Evolutionary conservation across 2,113 vertebrate genomes (phyloP).

Genomic region (Ammospiza caudacuta): DNA sequence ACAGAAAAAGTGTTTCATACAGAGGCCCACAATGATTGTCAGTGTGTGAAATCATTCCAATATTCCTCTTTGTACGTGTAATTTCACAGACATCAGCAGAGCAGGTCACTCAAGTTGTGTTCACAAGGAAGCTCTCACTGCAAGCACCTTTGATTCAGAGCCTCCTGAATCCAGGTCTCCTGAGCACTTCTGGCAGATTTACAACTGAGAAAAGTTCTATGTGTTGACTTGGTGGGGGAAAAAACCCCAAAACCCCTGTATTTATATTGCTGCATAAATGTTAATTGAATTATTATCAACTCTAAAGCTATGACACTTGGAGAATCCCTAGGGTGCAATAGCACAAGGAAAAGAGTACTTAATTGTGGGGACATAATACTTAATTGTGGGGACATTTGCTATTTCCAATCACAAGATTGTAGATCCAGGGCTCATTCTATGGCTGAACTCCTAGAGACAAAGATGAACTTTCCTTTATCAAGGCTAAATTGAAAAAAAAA

Average conservation of each 20-base stretch:
- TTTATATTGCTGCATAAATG: background rate
- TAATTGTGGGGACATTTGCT: background rate
- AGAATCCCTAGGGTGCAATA: background rate
- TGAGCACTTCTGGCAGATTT: background rate
- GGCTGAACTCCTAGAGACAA: background rate
- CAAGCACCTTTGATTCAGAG: background rate
- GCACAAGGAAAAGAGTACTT: background rate
- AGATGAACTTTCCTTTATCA: background rate
- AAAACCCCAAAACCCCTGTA: background rate
- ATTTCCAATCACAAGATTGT: background rate
- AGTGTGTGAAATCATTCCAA: background rate
- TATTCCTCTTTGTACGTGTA: background rate
- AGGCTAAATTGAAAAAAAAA: background rate
- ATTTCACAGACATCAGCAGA: background rate
- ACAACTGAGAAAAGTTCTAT: background rate
- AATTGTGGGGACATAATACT: background rate
- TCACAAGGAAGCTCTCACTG: background rate
- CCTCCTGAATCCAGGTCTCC: background rate
- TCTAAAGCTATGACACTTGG: background rate
- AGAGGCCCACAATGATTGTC: background rate
- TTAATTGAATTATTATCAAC: background rate
- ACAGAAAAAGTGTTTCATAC: background rate
- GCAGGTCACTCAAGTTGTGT: background rate
- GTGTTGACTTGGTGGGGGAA: background rate
- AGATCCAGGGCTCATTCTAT: background rate